phyloP scores from a whole-genome alignment of 2,888 invertebrate genomes.

The Dolichomitus sp. region DNA sequence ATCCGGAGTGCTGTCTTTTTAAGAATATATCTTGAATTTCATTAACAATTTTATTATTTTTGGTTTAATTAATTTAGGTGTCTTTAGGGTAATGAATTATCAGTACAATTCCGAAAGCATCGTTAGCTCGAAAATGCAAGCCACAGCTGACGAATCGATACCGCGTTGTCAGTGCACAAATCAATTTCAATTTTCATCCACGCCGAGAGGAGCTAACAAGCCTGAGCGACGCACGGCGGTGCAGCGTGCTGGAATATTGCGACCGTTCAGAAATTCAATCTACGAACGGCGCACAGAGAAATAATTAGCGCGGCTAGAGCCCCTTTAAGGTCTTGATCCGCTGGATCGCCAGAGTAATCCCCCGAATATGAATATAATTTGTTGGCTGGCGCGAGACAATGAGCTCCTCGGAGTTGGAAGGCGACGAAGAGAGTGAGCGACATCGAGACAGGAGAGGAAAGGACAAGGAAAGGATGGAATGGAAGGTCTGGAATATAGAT shows the following conservation, averaged over 20 bases:
- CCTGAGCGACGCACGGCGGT: slow-evolving; percentile 6
- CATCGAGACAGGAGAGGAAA: slow-evolving; percentile 40
- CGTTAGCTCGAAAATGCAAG: slow-evolving; percentile 2
- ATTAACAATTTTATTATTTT: background rate
- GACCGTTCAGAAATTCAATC: slow-evolving; percentile 80
- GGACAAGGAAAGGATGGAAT: slow-evolving; percentile 30
- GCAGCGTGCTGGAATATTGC: background rate
- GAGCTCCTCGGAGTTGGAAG: slow-evolving; percentile 2
- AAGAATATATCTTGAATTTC: background rate
- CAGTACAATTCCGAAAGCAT: background rate
- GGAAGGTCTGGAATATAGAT: slow-evolving; percentile 49
- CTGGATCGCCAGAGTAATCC: slow-evolving; percentile 82
- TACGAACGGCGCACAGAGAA: slow-evolving; percentile 77
- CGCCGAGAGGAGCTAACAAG: slow-evolving; percentile 10
- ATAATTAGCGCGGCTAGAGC: slow-evolving; percentile 82
- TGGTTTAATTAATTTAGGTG: background rate
- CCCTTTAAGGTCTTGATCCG: slow-evolving; percentile 83
- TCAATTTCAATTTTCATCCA: slow-evolving; percentile 37
- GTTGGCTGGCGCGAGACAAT: slow-evolving; percentile 70
- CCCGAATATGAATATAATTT: slow-evolving; percentile 85
- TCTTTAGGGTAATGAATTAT: background rate
- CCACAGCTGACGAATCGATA: slow-evolving; percentile 19
- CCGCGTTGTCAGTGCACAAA: slow-evolving; percentile 27
- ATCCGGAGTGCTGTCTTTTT: background rate
- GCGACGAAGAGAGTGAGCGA: slow-evolving; percentile 42